These are phyloP conservation scores for Sebastes miniatus DNA, from an alignment of 2,797 vertebrate genomes.

Conservation along the genomic window DNA sequence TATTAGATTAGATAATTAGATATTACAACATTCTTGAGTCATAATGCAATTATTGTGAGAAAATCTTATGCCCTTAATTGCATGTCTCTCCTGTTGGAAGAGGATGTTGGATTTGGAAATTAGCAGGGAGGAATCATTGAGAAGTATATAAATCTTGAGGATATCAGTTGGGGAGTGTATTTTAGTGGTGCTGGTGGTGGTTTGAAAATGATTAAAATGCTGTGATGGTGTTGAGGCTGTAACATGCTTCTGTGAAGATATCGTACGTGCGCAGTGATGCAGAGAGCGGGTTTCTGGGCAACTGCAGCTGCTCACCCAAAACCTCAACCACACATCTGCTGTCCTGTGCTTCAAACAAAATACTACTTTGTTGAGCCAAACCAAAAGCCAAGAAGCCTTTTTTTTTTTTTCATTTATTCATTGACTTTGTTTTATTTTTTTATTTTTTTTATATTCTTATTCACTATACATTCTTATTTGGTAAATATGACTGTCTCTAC, in stretches of 20 bases:
- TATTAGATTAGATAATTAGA: not conserved
- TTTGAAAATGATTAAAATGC: not conserved
- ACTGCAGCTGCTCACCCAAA: not conserved
- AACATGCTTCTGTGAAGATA: not conserved
- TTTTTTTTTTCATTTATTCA: not conserved
- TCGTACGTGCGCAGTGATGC: not conserved
- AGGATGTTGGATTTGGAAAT: not conserved
- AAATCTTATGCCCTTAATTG: not conserved
- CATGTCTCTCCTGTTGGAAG: not conserved
- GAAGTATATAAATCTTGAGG: not conserved
- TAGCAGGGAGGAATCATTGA: not conserved
- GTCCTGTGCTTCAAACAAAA: not conserved
- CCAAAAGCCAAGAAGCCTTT: not conserved
- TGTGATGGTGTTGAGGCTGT: not conserved
- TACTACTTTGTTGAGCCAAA: not conserved
- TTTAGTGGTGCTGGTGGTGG: not conserved
- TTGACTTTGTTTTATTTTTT: conserved; percentile 5
- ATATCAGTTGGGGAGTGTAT: not conserved
- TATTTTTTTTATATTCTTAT: not conserved
- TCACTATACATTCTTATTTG: not conserved
- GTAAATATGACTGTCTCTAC: not conserved
- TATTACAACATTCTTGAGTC: not conserved
- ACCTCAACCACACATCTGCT: not conserved
- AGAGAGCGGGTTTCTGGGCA: not conserved
- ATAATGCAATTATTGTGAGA: not conserved